phyloP scores from a whole-genome alignment of 2,888 invertebrate species.

The Lepidochitona cinerea region DNA sequence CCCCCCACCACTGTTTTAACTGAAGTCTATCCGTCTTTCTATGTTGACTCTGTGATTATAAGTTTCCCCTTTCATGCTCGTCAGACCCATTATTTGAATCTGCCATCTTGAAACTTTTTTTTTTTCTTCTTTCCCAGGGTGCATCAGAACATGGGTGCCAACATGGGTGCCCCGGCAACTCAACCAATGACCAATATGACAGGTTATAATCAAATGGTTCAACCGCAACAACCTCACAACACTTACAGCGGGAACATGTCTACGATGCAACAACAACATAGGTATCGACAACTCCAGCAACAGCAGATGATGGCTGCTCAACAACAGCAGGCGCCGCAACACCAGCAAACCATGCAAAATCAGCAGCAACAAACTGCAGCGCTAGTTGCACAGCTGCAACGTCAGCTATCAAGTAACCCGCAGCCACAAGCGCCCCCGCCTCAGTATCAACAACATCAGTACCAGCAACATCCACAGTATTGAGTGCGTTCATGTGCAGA shows the following conservation, averaged over 20 bases:
- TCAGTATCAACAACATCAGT: slow-evolving; percentile 28
- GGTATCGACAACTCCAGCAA: slow-evolving; percentile 65
- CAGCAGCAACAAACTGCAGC: slow-evolving; percentile 68
- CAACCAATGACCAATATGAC: slow-evolving; percentile 38
- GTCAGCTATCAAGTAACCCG: slow-evolving; percentile 41
- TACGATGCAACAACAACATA: slow-evolving; percentile 64
- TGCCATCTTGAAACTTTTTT: no score
- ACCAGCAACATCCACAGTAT: slow-evolving; percentile 1
- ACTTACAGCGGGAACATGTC: slow-evolving; percentile 42
- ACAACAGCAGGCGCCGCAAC: slow-evolving; percentile 54
- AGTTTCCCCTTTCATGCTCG: no score
- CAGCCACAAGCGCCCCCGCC: slow-evolving; percentile 34
- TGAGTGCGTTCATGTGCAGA: no score
- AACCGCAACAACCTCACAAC: slow-evolving; percentile 31
- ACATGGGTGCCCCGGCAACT: slow-evolving; percentile 28
- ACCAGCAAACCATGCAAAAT: slow-evolving; percentile 70
- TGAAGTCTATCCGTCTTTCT: no score
- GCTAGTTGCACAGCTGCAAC: slow-evolving; percentile 53
- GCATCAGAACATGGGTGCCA: slow-evolving; percentile 27
- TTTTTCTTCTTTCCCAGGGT: slow-evolving; percentile 30
- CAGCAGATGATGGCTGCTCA: slow-evolving; percentile 18
- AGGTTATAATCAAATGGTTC: slow-evolving; percentile 59
- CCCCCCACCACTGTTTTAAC: no score
- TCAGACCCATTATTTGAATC: no score
- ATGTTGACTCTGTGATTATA: no score